Percentiles rank a stretch among this genome's conserved stretches.
phyloP scores from a whole-genome alignment of 2,113 vertebrate genomes.

The Misgurnus mizolepis region DNA sequence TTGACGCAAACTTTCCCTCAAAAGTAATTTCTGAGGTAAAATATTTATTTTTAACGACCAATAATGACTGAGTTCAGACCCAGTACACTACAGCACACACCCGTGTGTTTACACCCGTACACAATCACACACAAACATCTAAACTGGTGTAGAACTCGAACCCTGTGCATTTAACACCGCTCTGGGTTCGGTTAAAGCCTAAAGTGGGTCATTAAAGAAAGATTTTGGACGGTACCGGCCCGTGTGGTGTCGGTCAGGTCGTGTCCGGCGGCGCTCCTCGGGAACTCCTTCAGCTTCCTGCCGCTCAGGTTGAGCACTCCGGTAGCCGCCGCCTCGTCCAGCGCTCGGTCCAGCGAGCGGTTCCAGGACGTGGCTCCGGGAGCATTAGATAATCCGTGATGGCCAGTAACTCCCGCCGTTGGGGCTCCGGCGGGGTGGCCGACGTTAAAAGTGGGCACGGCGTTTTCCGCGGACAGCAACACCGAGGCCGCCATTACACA shows the following conservation, averaged over 20 bases:
- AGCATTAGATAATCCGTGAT: slow-evolving; percentile 62
- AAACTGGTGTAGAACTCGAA: neutral
- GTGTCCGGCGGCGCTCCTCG: slow-evolving; percentile 89
- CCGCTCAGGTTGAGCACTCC: slow-evolving; percentile 91
- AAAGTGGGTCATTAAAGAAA: neutral
- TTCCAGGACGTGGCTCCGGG: slow-evolving; percentile 86
- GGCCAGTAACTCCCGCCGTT: slow-evolving; percentile 48
- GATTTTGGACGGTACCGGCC: slow-evolving; percentile 70
- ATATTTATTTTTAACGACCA: neutral
- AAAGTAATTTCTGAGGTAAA: neutral
- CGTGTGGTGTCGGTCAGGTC: slow-evolving; percentile 95
- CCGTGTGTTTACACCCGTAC: slow-evolving; percentile 26
- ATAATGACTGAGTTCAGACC: neutral
- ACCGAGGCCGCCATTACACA: slow-evolving; percentile 90
- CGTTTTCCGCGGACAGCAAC: slow-evolving; percentile 77
- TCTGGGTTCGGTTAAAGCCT: neutral
- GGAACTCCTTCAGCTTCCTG: slow-evolving; percentile 98
- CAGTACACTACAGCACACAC: neutral
- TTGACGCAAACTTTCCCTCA: neutral
- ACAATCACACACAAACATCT: neutral
- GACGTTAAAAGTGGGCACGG: slow-evolving; percentile 68
- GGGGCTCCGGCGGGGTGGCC: slow-evolving; percentile 52
- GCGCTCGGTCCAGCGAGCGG: slow-evolving; percentile 88
- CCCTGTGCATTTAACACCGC: neutral
- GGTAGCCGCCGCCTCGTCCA: slow-evolving; percentile 91